Base-by-base conservation (phyloP, 37 sponge, comb jelly and placozoan species). In the Crambe crambe region DNA sequence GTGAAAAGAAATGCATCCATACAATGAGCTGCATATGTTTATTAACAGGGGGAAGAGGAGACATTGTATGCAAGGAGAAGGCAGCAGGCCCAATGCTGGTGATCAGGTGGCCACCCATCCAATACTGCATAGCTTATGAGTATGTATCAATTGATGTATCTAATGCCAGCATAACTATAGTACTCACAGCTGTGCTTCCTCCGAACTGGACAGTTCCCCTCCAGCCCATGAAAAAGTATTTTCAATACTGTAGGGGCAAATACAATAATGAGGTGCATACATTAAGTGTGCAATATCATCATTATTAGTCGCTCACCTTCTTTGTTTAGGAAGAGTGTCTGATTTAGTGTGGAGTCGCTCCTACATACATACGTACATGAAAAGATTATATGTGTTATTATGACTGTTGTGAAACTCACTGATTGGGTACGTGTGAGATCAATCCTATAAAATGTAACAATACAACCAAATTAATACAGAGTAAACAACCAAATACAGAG, bases 131-230 rank as follows among this genome's bases (percentile, higher is more conserved):
- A n/a, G n/a, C n/a, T n/a, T n/a, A n/a, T n/a, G n/a, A n/a, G n/a
- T n/a, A n/a, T n/a, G n/a, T n/a, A n/a, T n/a, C n/a, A n/a, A n/a
- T n/a, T n/a, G n/a, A n/a, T n/a, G n/a, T n/a, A n/a, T n/a, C n/a
- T n/a, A n/a, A n/a, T n/a, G n/a, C n/a, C n/a, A n/a, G n/a, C 22
- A 10, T 31, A 5, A 36, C 8, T 32, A 68, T 36, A 20, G 30
- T 3, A 41, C 65, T 73, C 38, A 69, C 71, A 69, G n/a, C 26
- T 77, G 73, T 44, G 80, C 44, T 42, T 79, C 80, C 21, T 79
- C 77, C 3, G 66, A 30, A 31, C 35, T 76, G 61, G 26, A 37
- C 1, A 43, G 71, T 59, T 35, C 61, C 12, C 40, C 15, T 76
- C 39, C 61, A 15, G 36, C 58, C 59, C 39, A 29, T 2, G 34